Conservation (phyloP, 2,888 invertebrate genomes). For the Euclidia mi region DNA sequence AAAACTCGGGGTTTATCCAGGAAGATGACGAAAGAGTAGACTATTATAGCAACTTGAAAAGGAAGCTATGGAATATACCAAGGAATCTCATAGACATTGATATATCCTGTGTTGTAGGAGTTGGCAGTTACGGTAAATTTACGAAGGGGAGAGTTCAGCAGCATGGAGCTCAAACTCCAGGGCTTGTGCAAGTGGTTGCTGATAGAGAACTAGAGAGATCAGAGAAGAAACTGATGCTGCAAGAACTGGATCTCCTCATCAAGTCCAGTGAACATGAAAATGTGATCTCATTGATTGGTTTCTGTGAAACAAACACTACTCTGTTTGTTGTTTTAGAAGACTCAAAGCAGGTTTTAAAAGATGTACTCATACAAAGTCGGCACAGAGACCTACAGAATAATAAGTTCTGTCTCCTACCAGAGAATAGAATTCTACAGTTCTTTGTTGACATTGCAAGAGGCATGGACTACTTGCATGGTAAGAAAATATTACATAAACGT, state of each 20-base stretch:
- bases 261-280: slow-evolving; percentile 93
- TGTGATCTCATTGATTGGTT: slow-evolving; percentile 93
- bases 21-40: slow-evolving; percentile 93
- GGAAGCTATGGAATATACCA: slow-evolving; percentile 93
- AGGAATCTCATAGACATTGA: slow-evolving; percentile 93
- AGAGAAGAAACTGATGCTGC: slow-evolving; percentile 90
- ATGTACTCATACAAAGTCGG: slow-evolving; percentile 91
- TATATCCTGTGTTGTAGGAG: slow-evolving; percentile 92
- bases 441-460: slow-evolving; percentile 92
- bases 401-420: slow-evolving; percentile 90
- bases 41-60: slow-evolving; percentile 93
- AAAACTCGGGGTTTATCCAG: slow-evolving; percentile 94
- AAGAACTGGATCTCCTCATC: slow-evolving; percentile 93
- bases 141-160: slow-evolving; percentile 92
- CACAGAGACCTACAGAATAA: slow-evolving; percentile 86
- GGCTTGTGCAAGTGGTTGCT: slow-evolving; percentile 92
- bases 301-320: slow-evolving; percentile 94
- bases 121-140: slow-evolving; percentile 94
- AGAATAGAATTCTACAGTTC: slow-evolving; percentile 91
- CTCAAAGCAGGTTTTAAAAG: slow-evolving; percentile 92
- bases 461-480: slow-evolving; percentile 92
- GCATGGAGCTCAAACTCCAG: slow-evolving; percentile 86
- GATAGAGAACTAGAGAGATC: slow-evolving; percentile 87
- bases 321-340: slow-evolving; percentile 94
- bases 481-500: slow-evolving; percentile 93